Base-by-base conservation (phyloP, 2,888 invertebrate genomes). In the Eustalomyia histrio region DNA sequence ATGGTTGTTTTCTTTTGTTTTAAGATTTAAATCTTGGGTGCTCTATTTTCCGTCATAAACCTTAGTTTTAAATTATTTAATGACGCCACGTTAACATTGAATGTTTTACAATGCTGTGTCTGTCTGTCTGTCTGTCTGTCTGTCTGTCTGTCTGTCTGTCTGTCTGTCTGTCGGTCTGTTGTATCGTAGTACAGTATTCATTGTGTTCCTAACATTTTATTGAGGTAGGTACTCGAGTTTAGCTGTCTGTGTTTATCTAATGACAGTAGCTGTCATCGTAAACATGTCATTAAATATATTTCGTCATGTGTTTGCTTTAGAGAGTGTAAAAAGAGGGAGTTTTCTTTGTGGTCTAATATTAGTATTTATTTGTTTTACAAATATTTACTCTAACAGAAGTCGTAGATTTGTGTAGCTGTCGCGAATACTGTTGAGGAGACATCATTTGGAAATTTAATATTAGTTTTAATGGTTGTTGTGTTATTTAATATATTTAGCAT, bases 191-290 rank as follows among this genome's bases (percentile, higher is more conserved):
- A 1, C 7, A 29, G 29, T 6, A 3, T 29, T 1, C 7, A 6
- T 6, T 24, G 5, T 24, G 24, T 24, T 6, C 3, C 3, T 6
- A 6, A 6, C 29, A 8, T 57, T 47, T 73, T 21, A 5, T 39
- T 64, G 43, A 12, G 67, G n/a, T 43, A 39, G 39, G 39, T 75
- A 61, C 67, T 60, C 60, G 67, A 68, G 67, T 67, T 58, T 60
- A 61, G 39, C 10, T 39, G 39, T 39, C 12, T 35, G 35, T 35
- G 35, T 35, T 8, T 35, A 7, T 7, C 8, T 39, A 39, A 9
- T 39, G 39, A 39, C 39, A 39, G 39, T 39, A 39, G 67, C 75
- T 61, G 75, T 75, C 75, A 67, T 12, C 60, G n/a, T 29, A 29
- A 10, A 61, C 39, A 43, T 67, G 67, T 67, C 67, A 75, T 67